Evolutionary conservation across 2,113 vertebrate species (phyloP), one percentile per base, ranked within the genome.

Genomic region (Ursus arctos): DNA sequence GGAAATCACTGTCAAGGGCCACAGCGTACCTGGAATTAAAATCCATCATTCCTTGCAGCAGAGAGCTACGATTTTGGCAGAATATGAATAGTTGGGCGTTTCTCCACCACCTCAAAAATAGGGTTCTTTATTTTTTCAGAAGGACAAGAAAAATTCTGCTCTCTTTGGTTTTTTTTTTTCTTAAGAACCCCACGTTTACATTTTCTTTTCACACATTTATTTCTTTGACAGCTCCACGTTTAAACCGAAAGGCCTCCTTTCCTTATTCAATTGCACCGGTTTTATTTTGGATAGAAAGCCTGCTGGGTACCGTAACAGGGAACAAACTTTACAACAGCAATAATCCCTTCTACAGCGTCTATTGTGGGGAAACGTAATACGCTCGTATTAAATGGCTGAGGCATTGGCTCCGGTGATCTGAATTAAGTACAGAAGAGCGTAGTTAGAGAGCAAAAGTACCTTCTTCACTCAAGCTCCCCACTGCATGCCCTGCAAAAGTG

Each of bases 1-100:
- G 98, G 98, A 99, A 99, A 98, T 99, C 98, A 98, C 98, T 98
- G 98, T 99, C 97, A 97, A 98, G 98, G 98, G 98, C 97, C 97
- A 97, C 92, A 92, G 96, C 55, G 7, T 97, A 98, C 97, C 98
- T 98, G 98, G 98, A 99, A 98, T 99, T 99, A 98, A 99, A 99
- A 98, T 98, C 98, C 98, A 98, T 99, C 98, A 98, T 95, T 99
- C 98, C 97, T 97, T 51, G n/a, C 97, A 98, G 97, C 87, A 63
- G 93, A 98, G 93, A 98, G 96, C 93, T 98, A 95, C 4, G 3
- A 88, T 96, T 98, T 98, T 94, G 96, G 95, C 92, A 97, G 94
- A 95, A 97, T 94, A 97, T 89, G 97, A 98, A 98, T 97, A 95
- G 95, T 96, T 87, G 88, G 94, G 67, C 95, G 90, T 98, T 98